A percentile compares a stretch with the other conserved stretches of the same genome.
phyloP scores from a whole-genome alignment of 2,888 invertebrate species.

The Aromia moschata region DNA sequence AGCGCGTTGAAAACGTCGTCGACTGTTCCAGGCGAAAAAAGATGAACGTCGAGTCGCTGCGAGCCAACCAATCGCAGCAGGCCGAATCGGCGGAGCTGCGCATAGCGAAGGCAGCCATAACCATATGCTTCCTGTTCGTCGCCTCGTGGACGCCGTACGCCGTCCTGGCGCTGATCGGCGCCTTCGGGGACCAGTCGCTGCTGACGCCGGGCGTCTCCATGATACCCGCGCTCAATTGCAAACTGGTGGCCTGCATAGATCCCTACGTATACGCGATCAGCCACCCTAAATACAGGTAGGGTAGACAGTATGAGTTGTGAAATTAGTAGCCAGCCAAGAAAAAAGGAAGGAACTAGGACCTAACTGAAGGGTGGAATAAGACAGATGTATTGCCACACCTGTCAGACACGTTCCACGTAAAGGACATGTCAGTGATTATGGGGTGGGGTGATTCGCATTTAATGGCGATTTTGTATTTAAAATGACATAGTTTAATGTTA shows the following conservation, averaged over 20 bases:
- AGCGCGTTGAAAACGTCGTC: not conserved
- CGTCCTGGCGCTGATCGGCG: constrained; percentile 81
- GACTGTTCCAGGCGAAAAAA: constrained; percentile 75
- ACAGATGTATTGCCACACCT: too few species aligned
- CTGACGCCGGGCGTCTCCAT: constrained; percentile 82
- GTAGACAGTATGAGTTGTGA: too few species aligned
- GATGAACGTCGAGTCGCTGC: constrained; percentile 88
- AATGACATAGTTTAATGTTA: too few species aligned
- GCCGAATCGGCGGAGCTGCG: constrained; percentile 81
- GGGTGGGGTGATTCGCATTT: too few species aligned
- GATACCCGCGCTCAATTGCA: constrained; percentile 88
- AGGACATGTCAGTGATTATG: too few species aligned
- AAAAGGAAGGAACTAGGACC: too few species aligned
- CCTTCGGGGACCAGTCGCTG: constrained; percentile 79
- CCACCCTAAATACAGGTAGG: constrained; percentile 85
- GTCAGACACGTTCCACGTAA: too few species aligned
- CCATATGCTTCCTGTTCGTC: constrained; percentile 85
- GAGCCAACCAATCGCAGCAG: constrained; percentile 74
- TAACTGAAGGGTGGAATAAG: too few species aligned
- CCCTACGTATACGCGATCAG: constrained; percentile 92
- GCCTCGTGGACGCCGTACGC: constrained; percentile 93
- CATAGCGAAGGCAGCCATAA: constrained; percentile 89
- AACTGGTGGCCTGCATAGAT: constrained; percentile 89
- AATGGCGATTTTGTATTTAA: too few species aligned
- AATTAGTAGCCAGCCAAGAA: too few species aligned